phyloP scores from a whole-genome alignment of 2,888 invertebrate genomes.

The Trichacis sp. region DNA sequence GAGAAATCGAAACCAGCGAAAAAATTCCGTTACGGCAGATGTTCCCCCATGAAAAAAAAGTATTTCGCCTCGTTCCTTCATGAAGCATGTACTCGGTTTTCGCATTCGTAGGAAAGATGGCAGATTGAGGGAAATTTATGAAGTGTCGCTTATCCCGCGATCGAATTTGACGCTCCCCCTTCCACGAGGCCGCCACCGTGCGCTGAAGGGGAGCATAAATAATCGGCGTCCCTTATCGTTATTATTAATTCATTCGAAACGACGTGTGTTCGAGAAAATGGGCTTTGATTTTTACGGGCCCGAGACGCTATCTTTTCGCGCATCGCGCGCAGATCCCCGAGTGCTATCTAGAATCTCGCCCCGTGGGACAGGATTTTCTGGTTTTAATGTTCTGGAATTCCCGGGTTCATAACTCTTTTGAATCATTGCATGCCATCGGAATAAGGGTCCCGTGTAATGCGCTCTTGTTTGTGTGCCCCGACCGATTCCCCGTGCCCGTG shows the following conservation, averaged over 20 bases:
- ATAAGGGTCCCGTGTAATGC: constrained; percentile 37
- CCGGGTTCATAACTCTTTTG: constrained; percentile 39
- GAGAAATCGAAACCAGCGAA: no score
- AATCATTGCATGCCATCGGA: constrained; percentile 38
- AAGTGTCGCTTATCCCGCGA: neutral
- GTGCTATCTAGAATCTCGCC: constrained; percentile 24
- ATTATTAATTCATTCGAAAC: constrained; percentile 30
- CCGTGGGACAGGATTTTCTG: constrained; percentile 22
- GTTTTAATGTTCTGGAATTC: constrained; percentile 34
- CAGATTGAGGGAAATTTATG: neutral
- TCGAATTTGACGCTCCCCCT: neutral
- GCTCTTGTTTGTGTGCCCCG: constrained; percentile 17
- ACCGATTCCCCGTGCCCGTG: constrained; percentile 22
- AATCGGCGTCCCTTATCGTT: constrained; percentile 20
- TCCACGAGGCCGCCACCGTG: neutral
- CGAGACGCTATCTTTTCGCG: constrained; percentile 16
- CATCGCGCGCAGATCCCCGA: constrained; percentile 13
- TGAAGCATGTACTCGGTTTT: no score
- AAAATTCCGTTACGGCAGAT: no score
- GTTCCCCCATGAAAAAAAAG: no score
- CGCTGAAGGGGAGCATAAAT: constrained; percentile 9
- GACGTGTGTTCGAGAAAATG: constrained; percentile 18
- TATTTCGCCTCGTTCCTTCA: no score
- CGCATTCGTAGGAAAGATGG: neutral
- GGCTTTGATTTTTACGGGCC: constrained; percentile 26